Evolutionary conservation across 2,113 vertebrate species (phyloP), one percentile per base, ranked within the genome.

Genomic region (Peromyscus polionotus): DNA sequence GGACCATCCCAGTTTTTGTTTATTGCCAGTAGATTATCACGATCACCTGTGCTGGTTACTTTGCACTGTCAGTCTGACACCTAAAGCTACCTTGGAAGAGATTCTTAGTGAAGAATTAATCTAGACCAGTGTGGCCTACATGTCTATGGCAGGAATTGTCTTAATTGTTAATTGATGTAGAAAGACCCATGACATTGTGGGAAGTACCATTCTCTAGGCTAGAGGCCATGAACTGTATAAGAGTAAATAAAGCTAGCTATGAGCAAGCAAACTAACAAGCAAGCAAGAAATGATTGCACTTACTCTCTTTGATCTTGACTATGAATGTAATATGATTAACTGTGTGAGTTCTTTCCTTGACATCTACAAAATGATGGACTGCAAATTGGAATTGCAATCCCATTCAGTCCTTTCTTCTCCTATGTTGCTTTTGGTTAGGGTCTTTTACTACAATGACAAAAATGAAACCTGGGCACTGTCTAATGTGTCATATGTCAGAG

Each of bases 401-500:
- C 24, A 19, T 26, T 31, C 4, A 45, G 4, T 10, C 17, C 26
- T 22, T 86, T 86, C 61, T 65, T 85, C 5, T 24, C 36, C 20
- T 48, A 10, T 19, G 24, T 31, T 67, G 8, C 4, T 45, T 48
- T 67, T 67, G 45, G 8, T 86, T 33, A 11, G 9, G 17, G 12
- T 86, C 33, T 86, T 86, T 67, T 86, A 33, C 20, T 67, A 20
- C 39, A 85, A 14, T 45, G 31, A 65, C 28, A 31, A 20, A 85
- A 85, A 45, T 65, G 26, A 45, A 3, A 36, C n/a, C 7, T 4
- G 1, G 54, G 4, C 0, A 17, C 13, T 59, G 1, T 16, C 36
- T 75, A 31, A 65, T 80, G 12, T 67, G n/a, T 28, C 4, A 2
- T 33, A 42, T 45, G 13, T 36, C 0, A 0, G 28, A 51, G 0